phyloP scores from a whole-genome alignment of 2,888 invertebrate genomes.

The Lochmaea crataegi region DNA sequence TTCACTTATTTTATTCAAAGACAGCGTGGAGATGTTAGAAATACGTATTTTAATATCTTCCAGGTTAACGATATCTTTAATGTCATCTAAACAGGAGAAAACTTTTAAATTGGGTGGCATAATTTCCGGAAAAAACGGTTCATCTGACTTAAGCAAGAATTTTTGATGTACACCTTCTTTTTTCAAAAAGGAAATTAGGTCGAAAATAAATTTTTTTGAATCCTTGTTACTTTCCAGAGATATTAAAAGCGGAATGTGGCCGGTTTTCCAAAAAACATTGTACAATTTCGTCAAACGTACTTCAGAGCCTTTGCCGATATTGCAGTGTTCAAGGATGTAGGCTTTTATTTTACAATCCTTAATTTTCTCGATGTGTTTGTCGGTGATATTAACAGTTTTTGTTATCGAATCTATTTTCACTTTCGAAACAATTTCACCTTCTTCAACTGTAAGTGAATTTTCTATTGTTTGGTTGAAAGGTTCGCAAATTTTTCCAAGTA shows the following conservation, averaged over 20 bases:
- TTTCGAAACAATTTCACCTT: not conserved
- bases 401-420: constrained; percentile 29
- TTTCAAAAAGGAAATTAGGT: constrained; percentile 47
- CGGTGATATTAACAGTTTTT: constrained; percentile 36
- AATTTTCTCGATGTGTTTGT: constrained; percentile 24
- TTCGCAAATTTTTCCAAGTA: constrained; percentile 40
- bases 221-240: constrained; percentile 41
- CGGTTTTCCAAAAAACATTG: constrained; percentile 51
- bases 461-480: constrained; percentile 43
- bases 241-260: constrained; percentile 45
- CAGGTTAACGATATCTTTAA: constrained; percentile 41
- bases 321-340: constrained; percentile 48
- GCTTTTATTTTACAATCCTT: constrained; percentile 37
- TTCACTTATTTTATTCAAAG: constrained; percentile 38
- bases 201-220: constrained; percentile 42
- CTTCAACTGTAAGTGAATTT: constrained; percentile 14
- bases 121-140: constrained; percentile 36
- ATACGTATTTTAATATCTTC: constrained; percentile 42
- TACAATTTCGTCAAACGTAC: constrained; percentile 45
- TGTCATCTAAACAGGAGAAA: constrained; percentile 46
- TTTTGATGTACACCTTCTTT: constrained; percentile 43
- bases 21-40: constrained; percentile 35
- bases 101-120: constrained; percentile 38
- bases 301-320: constrained; percentile 29
- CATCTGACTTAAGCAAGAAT: constrained; percentile 45